Evolutionary conservation across 2,113 vertebrate species (phyloP).

Genomic region (Elaphurus davidianus): DNA sequence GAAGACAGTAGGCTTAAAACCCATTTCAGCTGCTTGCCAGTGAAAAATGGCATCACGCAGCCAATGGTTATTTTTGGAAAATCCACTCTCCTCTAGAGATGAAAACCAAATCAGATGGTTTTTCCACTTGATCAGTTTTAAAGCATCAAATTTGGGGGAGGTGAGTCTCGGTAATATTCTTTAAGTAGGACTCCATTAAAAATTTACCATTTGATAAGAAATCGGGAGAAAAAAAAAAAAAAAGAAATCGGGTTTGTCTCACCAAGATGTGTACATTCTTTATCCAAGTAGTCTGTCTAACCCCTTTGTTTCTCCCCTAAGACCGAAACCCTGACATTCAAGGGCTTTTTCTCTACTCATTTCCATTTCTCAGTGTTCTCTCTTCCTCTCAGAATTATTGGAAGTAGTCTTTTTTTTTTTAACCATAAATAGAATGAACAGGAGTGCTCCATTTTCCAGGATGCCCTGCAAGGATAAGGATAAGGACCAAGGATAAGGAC

Average conservation of each 20-base stretch:
- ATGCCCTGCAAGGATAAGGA: neutral
- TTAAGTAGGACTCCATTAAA: conserved; percentile 42
- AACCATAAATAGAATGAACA: neutral
- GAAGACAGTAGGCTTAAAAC: conserved; percentile 43
- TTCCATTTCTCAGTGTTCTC: neutral
- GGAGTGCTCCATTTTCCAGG: neutral
- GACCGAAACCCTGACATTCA: neutral
- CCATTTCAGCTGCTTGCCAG: conserved; percentile 51
- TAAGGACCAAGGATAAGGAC: neutral
- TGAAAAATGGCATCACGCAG: conserved; percentile 9
- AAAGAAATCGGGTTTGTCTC: neutral
- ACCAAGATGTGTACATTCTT: neutral
- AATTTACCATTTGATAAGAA: conserved; percentile 37
- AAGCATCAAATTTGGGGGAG: neutral
- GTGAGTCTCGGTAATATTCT: neutral
- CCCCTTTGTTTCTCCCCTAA: neutral
- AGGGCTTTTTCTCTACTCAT: neutral
- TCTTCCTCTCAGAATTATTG: neutral
- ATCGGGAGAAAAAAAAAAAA: neutral
- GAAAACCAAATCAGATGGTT: conserved; percentile 52
- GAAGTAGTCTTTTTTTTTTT: neutral
- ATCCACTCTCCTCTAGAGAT: conserved; percentile 26
- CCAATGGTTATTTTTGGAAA: conserved; percentile 55
- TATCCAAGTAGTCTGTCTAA: neutral
- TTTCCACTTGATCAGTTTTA: conserved; percentile 49